Percentiles rank a stretch among this genome's conserved stretches.
Evolutionary conservation across 1,140 invertebrate species (phyloP).

Genomic region (Drosophila repleta): DNA sequence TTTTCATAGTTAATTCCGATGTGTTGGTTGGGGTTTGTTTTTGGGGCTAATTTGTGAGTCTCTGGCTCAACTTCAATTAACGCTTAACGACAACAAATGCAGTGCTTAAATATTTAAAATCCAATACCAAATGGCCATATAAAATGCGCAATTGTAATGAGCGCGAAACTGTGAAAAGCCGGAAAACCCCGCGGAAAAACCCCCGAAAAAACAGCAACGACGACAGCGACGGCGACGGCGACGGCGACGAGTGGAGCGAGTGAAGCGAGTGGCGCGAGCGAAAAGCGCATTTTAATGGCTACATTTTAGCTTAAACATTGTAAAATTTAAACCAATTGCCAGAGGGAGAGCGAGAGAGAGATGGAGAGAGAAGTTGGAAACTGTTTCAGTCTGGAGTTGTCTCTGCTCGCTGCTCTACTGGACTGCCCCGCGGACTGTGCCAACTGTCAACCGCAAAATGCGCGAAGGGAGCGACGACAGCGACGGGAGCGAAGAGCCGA

Average conservation of each 20-base stretch:
- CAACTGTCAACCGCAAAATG: slow-evolving; percentile 78
- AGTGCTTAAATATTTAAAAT: slow-evolving; percentile 72
- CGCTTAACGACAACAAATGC: slow-evolving; percentile 67
- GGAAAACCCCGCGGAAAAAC: slow-evolving; percentile 17
- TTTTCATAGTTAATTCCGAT: neutral
- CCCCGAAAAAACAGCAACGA: slow-evolving; percentile 10
- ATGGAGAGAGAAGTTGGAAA: neutral
- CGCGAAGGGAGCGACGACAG: slow-evolving; percentile 60
- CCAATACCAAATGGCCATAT: slow-evolving; percentile 60
- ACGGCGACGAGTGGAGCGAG: neutral
- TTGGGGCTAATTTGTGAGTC: slow-evolving; percentile 17
- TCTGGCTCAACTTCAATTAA: slow-evolving; percentile 66
- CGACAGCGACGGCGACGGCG: neutral
- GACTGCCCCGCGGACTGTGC: slow-evolving; percentile 61
- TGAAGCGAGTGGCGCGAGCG: neutral
- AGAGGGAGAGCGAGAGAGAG: slow-evolving; percentile 10
- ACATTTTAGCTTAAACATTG: slow-evolving; percentile 76
- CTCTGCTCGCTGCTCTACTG: slow-evolving; percentile 4
- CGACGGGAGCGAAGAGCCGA: slow-evolving; percentile 50
- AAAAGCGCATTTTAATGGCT: slow-evolving; percentile 68
- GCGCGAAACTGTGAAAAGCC: slow-evolving; percentile 21
- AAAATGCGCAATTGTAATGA: slow-evolving; percentile 71
- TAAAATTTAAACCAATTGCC: slow-evolving; percentile 69
- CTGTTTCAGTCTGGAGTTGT: slow-evolving; percentile 15
- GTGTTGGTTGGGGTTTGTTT: neutral